Evolutionary conservation across 2,113 vertebrate species (phyloP), one percentile per base, ranked within the genome.

Genomic region (Argyrosomus japonicus): DNA sequence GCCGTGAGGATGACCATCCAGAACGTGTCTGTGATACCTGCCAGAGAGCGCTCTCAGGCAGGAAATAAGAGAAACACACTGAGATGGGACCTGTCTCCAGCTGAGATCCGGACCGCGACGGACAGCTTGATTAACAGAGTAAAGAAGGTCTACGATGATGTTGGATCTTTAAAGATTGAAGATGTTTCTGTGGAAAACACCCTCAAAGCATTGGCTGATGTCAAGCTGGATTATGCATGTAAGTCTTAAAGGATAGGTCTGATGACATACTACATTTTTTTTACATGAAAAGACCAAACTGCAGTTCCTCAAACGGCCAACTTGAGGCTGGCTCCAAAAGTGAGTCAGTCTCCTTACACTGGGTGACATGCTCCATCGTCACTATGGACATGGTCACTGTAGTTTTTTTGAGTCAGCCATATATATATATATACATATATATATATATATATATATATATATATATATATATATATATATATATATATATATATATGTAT

Each of bases 181-280:
- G 92, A 94, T 18, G 94, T 98, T 50, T 96, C 96, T 1, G 94
- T 95, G 0, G 96, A 97, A 80, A 99, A 98, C 90, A 98, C 97
- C 8, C 21, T 99, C 60, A 95, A 60, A 60, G 88, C 93, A 17
- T 83, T 99, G 82, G 97, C 98, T 63, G 87, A 96, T 67, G 90
- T 96, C 43, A 97, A 97, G 75, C 85, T 97, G 86, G 96, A 97
- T 57, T 99, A 98, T 56, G 91, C 96, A 81, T 96, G 98, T 99
- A 93, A 91, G 90, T 93, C 7, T 75, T 9, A 2, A 58, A 40
- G 5, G 12, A 63, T 9, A 25, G 2, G 21, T 72, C 17, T 15
- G 18, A 6, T 40, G 3, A 18, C 63, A 15, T 12, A 58, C 3
- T 50, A 7, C 45, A 27, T 60, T 77, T 60, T 50, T 32, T n/a